Percentiles rank a stretch among this genome's conserved stretches.
These are phyloP conservation scores for Heliconius ethilla DNA, from an alignment of 2,888 invertebrate genomes.

Conservation along the genomic window DNA sequence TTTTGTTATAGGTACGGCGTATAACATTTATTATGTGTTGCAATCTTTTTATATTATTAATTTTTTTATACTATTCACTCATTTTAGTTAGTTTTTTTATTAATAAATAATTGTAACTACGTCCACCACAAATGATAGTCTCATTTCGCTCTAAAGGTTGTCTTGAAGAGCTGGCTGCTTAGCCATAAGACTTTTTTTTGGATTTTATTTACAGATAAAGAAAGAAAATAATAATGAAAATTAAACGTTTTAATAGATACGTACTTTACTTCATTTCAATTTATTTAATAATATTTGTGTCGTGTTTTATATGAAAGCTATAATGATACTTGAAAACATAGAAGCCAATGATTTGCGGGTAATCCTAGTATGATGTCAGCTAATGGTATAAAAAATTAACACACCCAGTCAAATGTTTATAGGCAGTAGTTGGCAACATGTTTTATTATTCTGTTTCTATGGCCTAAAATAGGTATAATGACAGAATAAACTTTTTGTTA, in stretches of 20 bases:
- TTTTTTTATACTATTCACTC: too few species aligned
- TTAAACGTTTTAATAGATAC: not conserved
- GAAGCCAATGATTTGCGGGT: conserved; percentile 36
- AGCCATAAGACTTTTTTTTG: too few species aligned
- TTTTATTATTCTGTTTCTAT: conserved; percentile 20
- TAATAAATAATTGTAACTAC: too few species aligned
- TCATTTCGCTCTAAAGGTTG: too few species aligned
- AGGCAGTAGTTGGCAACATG: conserved; percentile 26
- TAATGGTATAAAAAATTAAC: conserved; percentile 33
- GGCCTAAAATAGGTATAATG: conserved; percentile 12
- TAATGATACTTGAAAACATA: conserved; percentile 38
- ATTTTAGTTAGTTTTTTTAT: too few species aligned
- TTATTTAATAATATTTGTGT: not conserved
- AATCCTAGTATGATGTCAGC: conserved; percentile 37
- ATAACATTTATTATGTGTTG: too few species aligned
- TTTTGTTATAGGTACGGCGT: too few species aligned
- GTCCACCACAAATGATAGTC: too few species aligned
- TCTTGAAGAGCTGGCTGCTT: too few species aligned
- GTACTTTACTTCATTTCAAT: not conserved
- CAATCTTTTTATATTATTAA: too few species aligned
- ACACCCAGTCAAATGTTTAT: conserved; percentile 23
- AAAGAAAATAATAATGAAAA: not conserved
- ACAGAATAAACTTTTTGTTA: conserved; percentile 2
- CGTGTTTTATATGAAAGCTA: conserved; percentile 19
- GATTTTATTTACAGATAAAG: too few species aligned